Conservation (phyloP, 2,113 vertebrate species). For the Hippocampus barbouri region DNA sequence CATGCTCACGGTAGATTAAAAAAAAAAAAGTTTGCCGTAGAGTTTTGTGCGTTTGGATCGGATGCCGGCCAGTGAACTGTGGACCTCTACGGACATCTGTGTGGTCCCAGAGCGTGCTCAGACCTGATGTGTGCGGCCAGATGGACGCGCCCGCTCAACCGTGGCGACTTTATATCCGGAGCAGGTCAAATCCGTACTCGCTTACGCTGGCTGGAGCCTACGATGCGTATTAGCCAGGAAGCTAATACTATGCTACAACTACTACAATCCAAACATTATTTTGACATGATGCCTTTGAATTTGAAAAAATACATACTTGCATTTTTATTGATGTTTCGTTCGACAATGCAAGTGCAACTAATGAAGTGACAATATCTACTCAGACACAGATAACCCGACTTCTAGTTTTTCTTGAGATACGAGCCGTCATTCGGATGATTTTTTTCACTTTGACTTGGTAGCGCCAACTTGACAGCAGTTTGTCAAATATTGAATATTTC, state of each 20-base stretch:
- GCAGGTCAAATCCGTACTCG: conserved; percentile 12
- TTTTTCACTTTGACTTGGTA: too few species aligned
- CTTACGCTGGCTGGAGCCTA: not conserved
- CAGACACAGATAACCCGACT: too few species aligned
- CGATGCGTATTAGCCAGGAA: not conserved
- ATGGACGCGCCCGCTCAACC: conserved; percentile 33
- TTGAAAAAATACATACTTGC: too few species aligned
- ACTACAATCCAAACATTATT: not conserved
- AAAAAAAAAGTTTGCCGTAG: not conserved
- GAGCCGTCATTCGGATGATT: too few species aligned
- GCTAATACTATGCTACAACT: not conserved
- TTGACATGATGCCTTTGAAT: not conserved
- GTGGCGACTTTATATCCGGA: conserved; percentile 23
- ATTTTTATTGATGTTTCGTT: too few species aligned
- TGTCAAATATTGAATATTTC: too few species aligned
- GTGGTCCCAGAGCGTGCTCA: conserved; percentile 24
- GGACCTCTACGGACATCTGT: conserved; percentile 38
- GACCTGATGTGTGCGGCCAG: conserved; percentile 57
- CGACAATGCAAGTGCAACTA: too few species aligned
- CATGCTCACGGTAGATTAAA: not conserved
- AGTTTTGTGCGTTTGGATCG: not conserved
- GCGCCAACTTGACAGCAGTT: too few species aligned
- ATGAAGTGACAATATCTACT: too few species aligned
- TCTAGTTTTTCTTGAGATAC: too few species aligned
- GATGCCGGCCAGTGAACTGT: conserved; percentile 37